A percentile compares a stretch with the other conserved stretches of the same genome.
Evolutionary conservation across 2,888 invertebrate genomes (phyloP).

Genomic region (Mesoligia furuncula): DNA sequence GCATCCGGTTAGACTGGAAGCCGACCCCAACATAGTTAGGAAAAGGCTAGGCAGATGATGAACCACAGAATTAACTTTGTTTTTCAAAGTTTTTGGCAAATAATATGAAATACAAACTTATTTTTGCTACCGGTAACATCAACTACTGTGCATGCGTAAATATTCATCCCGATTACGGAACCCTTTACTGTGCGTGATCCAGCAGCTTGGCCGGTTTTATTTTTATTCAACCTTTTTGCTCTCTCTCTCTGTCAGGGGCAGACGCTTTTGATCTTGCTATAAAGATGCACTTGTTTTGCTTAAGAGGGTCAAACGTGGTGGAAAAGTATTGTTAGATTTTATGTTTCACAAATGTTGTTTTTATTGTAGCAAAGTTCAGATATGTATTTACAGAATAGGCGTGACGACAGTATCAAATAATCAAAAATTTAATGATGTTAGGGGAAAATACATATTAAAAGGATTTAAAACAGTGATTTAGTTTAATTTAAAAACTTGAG

Average conservation of each 20-base stretch:
- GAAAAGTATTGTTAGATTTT: neutral
- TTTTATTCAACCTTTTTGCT: constrained; percentile 39
- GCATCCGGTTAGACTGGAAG: no score
- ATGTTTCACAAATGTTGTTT: neutral
- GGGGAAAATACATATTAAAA: no score
- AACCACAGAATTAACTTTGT: neutral
- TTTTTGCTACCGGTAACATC: neutral
- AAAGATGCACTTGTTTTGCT: constrained; percentile 44
- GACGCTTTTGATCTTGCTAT: constrained; percentile 44
- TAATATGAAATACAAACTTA: neutral
- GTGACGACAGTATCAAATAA: no score
- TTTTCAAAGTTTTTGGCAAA: neutral
- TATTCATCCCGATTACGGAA: neutral
- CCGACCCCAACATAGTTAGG: no score
- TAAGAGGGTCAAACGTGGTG: neutral
- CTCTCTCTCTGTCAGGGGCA: constrained; percentile 33
- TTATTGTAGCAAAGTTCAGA: neutral
- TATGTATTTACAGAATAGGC: no score
- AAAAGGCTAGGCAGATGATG: no score
- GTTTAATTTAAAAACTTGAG: no score
- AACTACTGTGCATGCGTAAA: neutral
- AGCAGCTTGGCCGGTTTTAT: constrained; percentile 15
- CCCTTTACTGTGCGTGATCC: neutral
- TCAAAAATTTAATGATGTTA: no score
- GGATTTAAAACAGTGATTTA: no score